These are phyloP conservation scores for Chascanopsetta lugubris DNA, from an alignment of 2,113 vertebrate species.

Conservation along the genomic window DNA sequence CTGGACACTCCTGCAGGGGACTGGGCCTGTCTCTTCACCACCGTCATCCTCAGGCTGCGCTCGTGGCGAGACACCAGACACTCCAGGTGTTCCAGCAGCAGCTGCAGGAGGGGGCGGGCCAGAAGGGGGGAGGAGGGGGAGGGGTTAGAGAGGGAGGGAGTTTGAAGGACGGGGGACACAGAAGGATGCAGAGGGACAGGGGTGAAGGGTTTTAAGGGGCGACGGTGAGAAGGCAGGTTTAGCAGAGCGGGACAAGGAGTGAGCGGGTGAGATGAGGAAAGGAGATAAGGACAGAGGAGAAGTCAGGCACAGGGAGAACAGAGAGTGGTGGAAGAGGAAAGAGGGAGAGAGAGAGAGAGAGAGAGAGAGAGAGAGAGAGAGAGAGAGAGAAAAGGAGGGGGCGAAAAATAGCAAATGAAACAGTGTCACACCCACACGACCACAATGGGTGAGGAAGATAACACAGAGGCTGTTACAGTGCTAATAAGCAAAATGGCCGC, in stretches of 20 bases:
- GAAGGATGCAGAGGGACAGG: neutral
- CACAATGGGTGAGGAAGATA: conserved; percentile 60
- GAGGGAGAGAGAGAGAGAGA: neutral
- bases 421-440: conserved; percentile 56
- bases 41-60: conserved; percentile 92
- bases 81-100: conserved; percentile 92
- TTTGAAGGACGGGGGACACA: neutral
- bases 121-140: neutral
- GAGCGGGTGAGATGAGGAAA: conserved; percentile 34
- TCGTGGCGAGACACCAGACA: conserved; percentile 94
- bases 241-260: conserved; percentile 16
- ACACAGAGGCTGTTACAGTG: conserved; percentile 57
- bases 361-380: too few relatives aligned
- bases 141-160: neutral
- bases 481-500: conserved; percentile 73
- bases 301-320: too few relatives aligned
- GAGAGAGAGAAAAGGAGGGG: conserved; percentile 2
- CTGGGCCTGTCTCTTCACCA: conserved; percentile 94
- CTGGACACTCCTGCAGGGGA: conserved; percentile 93
- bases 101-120: conserved; percentile 67
- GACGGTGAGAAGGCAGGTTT: conserved; percentile 8
- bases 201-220: conserved; percentile 23
- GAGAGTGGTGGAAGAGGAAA: conserved; percentile 4
- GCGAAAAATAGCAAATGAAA: conserved; percentile 31
- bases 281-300: conserved; percentile 24